Base-by-base conservation (phyloP, 2,113 vertebrate genomes). In the Erythrocercus mccallii region DNA sequence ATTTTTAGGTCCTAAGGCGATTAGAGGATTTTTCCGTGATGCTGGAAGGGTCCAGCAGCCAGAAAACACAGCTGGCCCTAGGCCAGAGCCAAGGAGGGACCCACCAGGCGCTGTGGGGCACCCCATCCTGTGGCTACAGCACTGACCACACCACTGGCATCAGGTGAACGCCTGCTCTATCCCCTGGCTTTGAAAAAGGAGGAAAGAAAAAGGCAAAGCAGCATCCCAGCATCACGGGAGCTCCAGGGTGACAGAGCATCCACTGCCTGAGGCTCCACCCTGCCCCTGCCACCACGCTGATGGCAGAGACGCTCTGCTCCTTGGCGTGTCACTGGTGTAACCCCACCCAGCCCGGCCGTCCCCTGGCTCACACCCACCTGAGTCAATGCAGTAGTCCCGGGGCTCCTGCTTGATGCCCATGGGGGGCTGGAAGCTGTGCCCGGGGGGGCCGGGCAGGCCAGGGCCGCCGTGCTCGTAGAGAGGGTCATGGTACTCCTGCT, bases 351-450 rank as follows among this genome's bases (percentile, higher is more conserved):
- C 18, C 45, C 14, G 1, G 27, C 47, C n/a, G 11, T 9, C 9
- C 25, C 69, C n/a, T 5, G 1, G 3, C 42, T 14, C 10, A 0
- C 28, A 94, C 99, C 97, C 88, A 99, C 99, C 99, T 97, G 99
- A 99, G 96, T 99, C 99, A 14, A 99, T 98, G 98, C 99, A 99
- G 97, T 98, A 99, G 97, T 99, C 99, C 28, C 98, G 97, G 30
- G 99, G 99, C 97, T 99, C 99, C 97, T 99, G 99, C 95, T 99
- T 99, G 97, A 99, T 99, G 98, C 98, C 98, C 98, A 99, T 97
- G 16, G 98, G 97, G 88, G 99, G 95, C 95, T 98, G 99, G 98
- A 99, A 99, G 70, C 98, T 87, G 4, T 98, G 97, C 90, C 97
- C 92, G 0, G 96, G 88, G 57, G 98, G 98, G 0, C 96, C 98